A percentile compares a stretch with the other conserved stretches of the same genome.
Evolutionary conservation across 2,113 vertebrate genomes (phyloP).

Genomic region (Uria lomvia): DNA sequence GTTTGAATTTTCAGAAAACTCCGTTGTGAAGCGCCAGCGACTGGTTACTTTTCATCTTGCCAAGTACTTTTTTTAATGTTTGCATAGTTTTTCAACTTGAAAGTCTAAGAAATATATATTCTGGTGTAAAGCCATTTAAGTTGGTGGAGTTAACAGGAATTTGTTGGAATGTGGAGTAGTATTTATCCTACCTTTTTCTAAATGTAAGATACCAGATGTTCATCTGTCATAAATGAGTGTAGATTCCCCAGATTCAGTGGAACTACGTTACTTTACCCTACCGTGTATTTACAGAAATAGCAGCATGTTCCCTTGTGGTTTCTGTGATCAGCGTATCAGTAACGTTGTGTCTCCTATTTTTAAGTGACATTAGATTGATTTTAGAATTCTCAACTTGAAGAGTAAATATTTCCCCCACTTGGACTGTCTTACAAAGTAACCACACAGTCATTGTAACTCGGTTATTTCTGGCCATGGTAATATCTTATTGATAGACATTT

Average conservation of each 20-base stretch:
- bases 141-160: not conserved
- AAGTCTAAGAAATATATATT: not conserved
- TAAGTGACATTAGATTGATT: constrained; percentile 31
- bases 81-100: not conserved
- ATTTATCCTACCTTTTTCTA: not conserved
- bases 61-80: not conserved
- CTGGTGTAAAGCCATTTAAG: not conserved
- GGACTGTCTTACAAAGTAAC: not conserved
- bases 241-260: not conserved
- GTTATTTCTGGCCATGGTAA: constrained; percentile 41
- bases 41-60: not conserved
- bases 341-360: not conserved
- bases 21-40: not conserved
- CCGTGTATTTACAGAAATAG: not conserved
- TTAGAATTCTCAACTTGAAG: not conserved
- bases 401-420: constrained; percentile 21
- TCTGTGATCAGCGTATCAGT: not conserved
- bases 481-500: constrained; percentile 16
- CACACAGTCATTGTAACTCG: not conserved
- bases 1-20: not conserved
- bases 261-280: not conserved
- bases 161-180: not conserved
- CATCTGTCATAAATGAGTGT: not conserved
- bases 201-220: not conserved
- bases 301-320: not conserved